phyloP scores from a whole-genome alignment of 2,797 vertebrate species.

The Typhlichthys eigenmanni region DNA sequence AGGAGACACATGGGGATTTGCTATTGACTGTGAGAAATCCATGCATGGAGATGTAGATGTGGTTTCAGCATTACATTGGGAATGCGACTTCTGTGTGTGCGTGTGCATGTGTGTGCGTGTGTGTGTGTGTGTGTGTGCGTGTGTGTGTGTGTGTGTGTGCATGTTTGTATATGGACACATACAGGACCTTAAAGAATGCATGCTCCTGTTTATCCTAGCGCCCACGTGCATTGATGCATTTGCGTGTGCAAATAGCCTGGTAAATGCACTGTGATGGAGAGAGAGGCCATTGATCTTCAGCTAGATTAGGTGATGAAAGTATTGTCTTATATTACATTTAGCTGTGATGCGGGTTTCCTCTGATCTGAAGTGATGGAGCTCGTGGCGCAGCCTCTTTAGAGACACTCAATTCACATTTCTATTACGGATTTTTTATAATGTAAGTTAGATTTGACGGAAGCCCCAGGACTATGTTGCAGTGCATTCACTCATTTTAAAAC shows the following conservation, averaged over 20 bases:
- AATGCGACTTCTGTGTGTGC: conserved; percentile 2
- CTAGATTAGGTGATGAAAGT: conserved; percentile 23
- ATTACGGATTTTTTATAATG: conserved; percentile 8
- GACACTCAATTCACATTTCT: conserved; percentile 11
- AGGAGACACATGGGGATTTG: conserved; percentile 56
- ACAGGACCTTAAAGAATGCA: no score
- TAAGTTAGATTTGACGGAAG: conserved; percentile 9
- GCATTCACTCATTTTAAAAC: no score
- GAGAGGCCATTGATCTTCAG: conserved; percentile 13
- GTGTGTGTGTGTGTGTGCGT: neutral
- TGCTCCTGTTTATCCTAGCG: neutral
- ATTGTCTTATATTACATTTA: conserved; percentile 3
- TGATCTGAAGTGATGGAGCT: conserved; percentile 22
- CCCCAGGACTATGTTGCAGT: neutral
- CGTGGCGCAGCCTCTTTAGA: conserved; percentile 11
- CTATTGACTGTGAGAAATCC: conserved; percentile 52
- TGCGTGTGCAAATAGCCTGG: neutral
- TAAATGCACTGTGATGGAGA: conserved; percentile 12
- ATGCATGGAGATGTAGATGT: conserved; percentile 36
- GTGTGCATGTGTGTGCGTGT: conserved; percentile 13
- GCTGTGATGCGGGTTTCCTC: neutral
- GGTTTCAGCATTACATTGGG: conserved; percentile 16
- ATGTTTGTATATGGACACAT: no score
- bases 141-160: conserved; percentile 8
- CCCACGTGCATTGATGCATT: neutral